Base-by-base conservation (phyloP, 2,888 invertebrate species). In the Caenorhabditis virilis region DNA sequence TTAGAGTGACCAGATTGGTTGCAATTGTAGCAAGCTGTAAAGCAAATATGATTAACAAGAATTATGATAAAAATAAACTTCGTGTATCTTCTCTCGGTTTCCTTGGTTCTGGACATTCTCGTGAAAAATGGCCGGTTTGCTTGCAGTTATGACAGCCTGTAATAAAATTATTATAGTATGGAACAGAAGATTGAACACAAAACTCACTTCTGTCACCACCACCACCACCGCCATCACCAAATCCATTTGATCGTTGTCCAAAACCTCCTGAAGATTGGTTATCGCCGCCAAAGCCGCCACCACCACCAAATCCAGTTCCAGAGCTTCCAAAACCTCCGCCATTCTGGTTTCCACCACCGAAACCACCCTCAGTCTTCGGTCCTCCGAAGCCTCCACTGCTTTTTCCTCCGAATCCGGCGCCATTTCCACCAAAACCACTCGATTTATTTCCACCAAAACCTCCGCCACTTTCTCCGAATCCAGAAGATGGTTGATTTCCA, bases 11-110 rank as follows among this genome's bases (percentile, higher is more conserved):
- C 69, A 13, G 62, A 58, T 30, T 69, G 62, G 1, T 60, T 23
- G 38, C 69, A 69, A 42, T 69, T 69, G 50, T 43, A 53, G 39
- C 69, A 69, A 18, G 36, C 58, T 57, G 35, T 27, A n/a, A 4
- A 45, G 43, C 20, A 23, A n/a, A n/a, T 26, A n/a, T n/a, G 2
- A 26, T 16, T 1, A 36, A 39, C 15, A 26, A 3, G n/a, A n/a
- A n/a, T n/a, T n/a, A n/a, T n/a, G n/a, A n/a, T n/a, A 23, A 9
- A 3, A 42, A n/a, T 25, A 4, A 20, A 54, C 4, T 25, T 1
- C 11, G 42, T 9, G 16, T n/a, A 54, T 41, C 59, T 18, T 46
- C 61, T 38, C 61, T 42, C 25, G 57, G 57, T 30, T 61, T 57
- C 2, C 58, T 42, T 13, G 65, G 65, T 39, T 61, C 46, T 52